Evolutionary conservation across 2,797 vertebrate species (phyloP).

Genomic region (Phataginus tetradactyla): DNA sequence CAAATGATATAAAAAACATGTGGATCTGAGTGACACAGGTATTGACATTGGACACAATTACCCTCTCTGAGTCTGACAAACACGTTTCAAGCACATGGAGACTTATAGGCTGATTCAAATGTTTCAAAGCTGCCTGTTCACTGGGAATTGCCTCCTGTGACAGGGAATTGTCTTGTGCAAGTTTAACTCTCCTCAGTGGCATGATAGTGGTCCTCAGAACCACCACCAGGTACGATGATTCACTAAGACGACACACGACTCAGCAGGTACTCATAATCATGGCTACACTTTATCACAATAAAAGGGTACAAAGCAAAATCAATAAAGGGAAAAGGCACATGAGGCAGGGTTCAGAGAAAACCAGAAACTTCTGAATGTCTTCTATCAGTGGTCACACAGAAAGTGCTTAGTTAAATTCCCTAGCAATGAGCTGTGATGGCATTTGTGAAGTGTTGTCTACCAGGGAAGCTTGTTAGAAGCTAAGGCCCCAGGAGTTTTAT

Average conservation of each 20-base stretch:
- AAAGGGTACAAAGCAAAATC: not conserved
- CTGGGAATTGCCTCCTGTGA: not conserved
- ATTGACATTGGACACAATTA: not conserved
- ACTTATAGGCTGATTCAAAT: not conserved
- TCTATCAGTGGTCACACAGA: not conserved
- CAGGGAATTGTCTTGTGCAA: not conserved
- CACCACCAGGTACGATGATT: not conserved
- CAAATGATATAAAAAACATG: not conserved
- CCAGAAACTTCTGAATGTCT: not conserved
- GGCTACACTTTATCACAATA: not conserved
- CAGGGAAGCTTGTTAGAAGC: not conserved
- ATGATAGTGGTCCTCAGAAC: not conserved
- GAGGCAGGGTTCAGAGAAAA: not conserved
- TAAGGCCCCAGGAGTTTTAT: not conserved
- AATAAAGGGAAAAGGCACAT: not conserved
- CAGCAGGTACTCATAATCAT: not conserved
- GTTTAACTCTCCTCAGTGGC: not conserved
- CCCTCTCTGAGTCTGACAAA: not conserved
- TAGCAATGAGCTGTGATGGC: not conserved
- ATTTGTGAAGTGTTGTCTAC: not conserved
- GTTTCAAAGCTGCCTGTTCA: not conserved
- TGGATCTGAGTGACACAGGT: not conserved
- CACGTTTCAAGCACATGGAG: not conserved
- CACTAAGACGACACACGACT: not conserved
- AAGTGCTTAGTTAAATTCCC: not conserved